A percentile compares a stretch with the other conserved stretches of the same genome.
phyloP scores from a whole-genome alignment of 2,888 invertebrate genomes.

The Hyalella azteca region DNA sequence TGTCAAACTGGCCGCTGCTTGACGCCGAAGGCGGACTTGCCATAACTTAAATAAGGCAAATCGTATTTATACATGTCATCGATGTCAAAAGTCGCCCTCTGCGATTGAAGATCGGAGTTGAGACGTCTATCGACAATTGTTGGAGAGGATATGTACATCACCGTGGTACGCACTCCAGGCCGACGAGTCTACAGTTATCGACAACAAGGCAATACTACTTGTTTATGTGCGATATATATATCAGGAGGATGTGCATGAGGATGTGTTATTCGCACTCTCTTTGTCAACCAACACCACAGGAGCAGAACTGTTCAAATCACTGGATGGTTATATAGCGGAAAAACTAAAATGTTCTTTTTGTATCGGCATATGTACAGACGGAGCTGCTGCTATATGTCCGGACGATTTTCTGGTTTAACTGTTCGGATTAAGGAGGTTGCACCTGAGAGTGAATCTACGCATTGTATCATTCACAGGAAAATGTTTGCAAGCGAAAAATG shows the following conservation, averaged over 20 bases:
- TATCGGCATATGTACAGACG: conserved; percentile 1
- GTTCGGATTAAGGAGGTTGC: conserved; percentile 1
- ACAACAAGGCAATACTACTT: conserved; percentile 44
- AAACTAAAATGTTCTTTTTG: conserved; percentile 9
- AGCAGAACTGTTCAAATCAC: conserved; percentile 12
- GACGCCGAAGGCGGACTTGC: too few species aligned
- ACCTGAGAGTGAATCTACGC: background rate
- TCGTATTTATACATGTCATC: too few species aligned
- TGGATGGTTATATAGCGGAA: background rate
- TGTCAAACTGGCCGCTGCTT: too few species aligned
- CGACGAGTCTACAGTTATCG: conserved; percentile 45
- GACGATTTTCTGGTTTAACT: conserved; percentile 1
- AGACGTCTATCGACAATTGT: too few species aligned
- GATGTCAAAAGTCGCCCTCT: too few species aligned
- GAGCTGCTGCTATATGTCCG: conserved; percentile 36
- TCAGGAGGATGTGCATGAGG: conserved; percentile 38
- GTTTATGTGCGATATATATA: conserved; percentile 51
- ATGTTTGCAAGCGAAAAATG: background rate
- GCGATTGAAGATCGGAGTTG: too few species aligned
- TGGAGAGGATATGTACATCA: conserved; percentile 26
- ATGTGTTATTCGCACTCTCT: conserved; percentile 40
- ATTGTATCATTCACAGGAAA: conserved; percentile 17
- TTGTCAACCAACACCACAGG: conserved; percentile 11
- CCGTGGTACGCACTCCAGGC: conserved; percentile 57
- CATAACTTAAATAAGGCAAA: too few species aligned